Evolutionary conservation across 2,888 invertebrate species (phyloP).

Genomic region (Ennomos erosarius): DNA sequence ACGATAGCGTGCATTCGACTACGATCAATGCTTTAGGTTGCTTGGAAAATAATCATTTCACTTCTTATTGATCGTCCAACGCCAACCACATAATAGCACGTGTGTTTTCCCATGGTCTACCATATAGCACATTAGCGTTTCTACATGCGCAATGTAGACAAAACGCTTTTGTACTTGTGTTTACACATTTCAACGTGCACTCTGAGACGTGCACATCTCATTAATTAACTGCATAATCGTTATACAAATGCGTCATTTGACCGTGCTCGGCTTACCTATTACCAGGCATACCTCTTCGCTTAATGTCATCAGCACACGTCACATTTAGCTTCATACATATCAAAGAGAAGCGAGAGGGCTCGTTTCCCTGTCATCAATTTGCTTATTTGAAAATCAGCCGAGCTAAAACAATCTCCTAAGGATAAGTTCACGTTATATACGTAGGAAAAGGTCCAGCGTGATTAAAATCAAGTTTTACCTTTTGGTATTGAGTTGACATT

Average conservation of each 20-base stretch:
- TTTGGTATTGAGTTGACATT: conserved; percentile 29
- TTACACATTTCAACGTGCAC: conserved; percentile 11
- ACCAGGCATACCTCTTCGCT: conserved; percentile 16
- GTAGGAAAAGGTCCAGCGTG: conserved; percentile 19
- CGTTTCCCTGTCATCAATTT: conserved; percentile 13
- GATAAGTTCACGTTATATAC: conserved; percentile 12
- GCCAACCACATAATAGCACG: conserved; percentile 10
- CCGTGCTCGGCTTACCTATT: conserved; percentile 28
- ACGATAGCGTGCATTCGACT: neutral
- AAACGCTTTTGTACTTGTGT: conserved; percentile 1
- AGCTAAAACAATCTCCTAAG: conserved; percentile 11
- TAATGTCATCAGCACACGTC: conserved; percentile 13
- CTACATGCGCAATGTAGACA: conserved; percentile 1
- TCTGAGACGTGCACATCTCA: conserved; percentile 28
- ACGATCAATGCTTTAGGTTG: neutral
- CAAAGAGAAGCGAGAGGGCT: conserved; percentile 9
- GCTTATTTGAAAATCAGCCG: conserved; percentile 19
- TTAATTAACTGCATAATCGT: conserved; percentile 37
- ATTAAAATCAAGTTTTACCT: conserved; percentile 42
- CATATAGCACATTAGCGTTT: conserved; percentile 9
- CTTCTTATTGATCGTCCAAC: conserved; percentile 16
- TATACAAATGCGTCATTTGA: conserved; percentile 38
- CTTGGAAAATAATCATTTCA: neutral
- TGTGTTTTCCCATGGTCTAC: conserved; percentile 15
- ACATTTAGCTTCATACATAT: conserved; percentile 17